A percentile compares a stretch with the other conserved stretches of the same genome.
These are phyloP conservation scores for Galerucella calmariensis DNA, from an alignment of 2,888 invertebrate genomes.

Conservation along the genomic window DNA sequence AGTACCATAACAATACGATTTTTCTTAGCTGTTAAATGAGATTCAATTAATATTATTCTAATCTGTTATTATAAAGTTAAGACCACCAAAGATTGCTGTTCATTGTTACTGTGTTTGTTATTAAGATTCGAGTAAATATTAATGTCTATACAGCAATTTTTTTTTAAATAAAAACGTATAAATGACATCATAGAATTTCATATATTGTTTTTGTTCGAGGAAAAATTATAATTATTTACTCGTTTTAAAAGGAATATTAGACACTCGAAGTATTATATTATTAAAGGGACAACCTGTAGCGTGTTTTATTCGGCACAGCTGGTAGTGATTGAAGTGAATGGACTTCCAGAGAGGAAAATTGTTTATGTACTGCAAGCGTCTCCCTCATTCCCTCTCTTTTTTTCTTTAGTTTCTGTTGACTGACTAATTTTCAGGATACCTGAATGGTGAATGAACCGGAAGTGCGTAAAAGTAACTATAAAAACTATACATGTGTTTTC, in stretches of 20 bases:
- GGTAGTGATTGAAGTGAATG: not conserved
- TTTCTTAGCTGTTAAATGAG: not conserved
- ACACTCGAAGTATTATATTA: too few relatives aligned
- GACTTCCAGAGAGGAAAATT: not conserved
- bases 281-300: not conserved
- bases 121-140: not conserved
- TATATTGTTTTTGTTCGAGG: too few relatives aligned
- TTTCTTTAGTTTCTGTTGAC: not conserved
- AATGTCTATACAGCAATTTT: too few relatives aligned
- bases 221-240: too few relatives aligned
- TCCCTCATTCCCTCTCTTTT: not conserved
- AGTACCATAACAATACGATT: not conserved
- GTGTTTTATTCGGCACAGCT: not conserved
- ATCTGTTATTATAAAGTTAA: not conserved
- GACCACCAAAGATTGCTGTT: slow-evolving; percentile 1
- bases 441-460: slow-evolving; percentile 2
- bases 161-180: too few relatives aligned
- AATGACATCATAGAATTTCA: too few relatives aligned
- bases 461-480: not conserved
- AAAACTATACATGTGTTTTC: too few relatives aligned
- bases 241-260: too few relatives aligned
- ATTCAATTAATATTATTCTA: not conserved
- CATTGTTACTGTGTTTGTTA: not conserved
- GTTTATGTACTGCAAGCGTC: not conserved
- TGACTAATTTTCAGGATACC: not conserved